Conservation (phyloP, 2,113 vertebrate genomes). For the Bagarius yarrelli region DNA sequence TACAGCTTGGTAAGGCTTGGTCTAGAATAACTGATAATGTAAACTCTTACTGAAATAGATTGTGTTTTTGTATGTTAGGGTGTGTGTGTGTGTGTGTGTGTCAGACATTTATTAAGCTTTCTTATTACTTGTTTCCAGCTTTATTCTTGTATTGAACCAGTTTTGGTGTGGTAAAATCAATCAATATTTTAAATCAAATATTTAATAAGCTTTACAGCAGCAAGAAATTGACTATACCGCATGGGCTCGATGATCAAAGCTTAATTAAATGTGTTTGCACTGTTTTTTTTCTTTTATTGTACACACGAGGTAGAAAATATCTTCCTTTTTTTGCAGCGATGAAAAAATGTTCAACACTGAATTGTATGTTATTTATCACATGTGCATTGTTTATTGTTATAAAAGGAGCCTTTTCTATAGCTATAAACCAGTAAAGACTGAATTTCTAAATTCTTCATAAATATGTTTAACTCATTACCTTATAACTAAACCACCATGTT, state of each 20-base stretch:
- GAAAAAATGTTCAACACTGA: not conserved
- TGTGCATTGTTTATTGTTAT: not conserved
- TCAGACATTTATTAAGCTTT: conserved; percentile 11
- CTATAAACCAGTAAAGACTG: conserved; percentile 45
- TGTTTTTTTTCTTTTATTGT: not conserved
- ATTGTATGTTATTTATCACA: not conserved
- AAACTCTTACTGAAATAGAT: not conserved
- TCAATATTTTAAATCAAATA: conserved; percentile 13
- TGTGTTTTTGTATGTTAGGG: conserved; percentile 3
- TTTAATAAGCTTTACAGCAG: conserved; percentile 18
- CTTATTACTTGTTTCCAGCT: not conserved
- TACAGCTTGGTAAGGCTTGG: not conserved
- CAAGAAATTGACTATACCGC: not conserved
- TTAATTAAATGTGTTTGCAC: not conserved
- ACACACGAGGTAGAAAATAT: conserved; percentile 45
- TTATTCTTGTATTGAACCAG: not conserved
- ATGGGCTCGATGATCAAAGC: not conserved
- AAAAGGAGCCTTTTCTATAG: conserved; percentile 16
- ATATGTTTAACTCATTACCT: conserved; percentile 68
- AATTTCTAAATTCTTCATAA: conserved; percentile 73
- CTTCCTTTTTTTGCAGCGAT: conserved; percentile 64
- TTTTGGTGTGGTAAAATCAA: conserved; percentile 35
- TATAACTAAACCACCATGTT: conserved; percentile 59
- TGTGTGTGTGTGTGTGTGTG: conserved; percentile 10
- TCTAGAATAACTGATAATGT: not conserved